phyloP scores from a whole-genome alignment of 1,140 invertebrate genomes.

The Meteorus sp. region DNA sequence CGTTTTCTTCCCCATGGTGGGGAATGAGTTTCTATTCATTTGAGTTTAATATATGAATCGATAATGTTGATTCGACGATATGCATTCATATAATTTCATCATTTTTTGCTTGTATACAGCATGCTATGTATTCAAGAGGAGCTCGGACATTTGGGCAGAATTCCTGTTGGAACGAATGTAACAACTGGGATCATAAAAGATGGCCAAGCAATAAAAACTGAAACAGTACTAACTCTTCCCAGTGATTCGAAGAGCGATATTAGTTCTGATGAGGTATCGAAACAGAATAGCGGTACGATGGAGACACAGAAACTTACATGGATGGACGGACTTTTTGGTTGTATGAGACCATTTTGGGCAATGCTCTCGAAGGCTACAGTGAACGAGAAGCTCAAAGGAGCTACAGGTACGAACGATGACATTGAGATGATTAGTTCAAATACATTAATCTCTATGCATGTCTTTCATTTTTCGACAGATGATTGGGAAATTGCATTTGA shows the following conservation, averaged over 20 bases:
- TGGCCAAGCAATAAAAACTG: conserved; percentile 33
- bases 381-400: conserved; percentile 68
- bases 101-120: conserved; percentile 53
- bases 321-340: conserved; percentile 83
- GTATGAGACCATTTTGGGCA: conserved; percentile 81
- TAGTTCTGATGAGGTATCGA: conserved; percentile 45
- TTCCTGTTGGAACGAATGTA: conserved; percentile 45
- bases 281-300: conserved; percentile 44
- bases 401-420: conserved; percentile 52
- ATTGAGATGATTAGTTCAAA: conserved; percentile 22
- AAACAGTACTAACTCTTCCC: conserved; percentile 9
- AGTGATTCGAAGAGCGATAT: conserved; percentile 45
- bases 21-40: neutral
- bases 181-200: conserved; percentile 36
- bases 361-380: conserved; percentile 79
- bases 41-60: neutral
- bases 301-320: conserved; percentile 67
- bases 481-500: conserved; percentile 97
- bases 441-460: too few relatives aligned
- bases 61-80: too few relatives aligned
- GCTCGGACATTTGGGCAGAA: conserved; percentile 61
- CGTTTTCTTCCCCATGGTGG: too few relatives aligned
- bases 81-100: conserved; percentile 5
- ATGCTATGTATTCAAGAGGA: conserved; percentile 71
- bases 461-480: conserved; percentile 48